phyloP scores from a whole-genome alignment of 2,113 vertebrate genomes.

The Serranochromis macrocephalus region DNA sequence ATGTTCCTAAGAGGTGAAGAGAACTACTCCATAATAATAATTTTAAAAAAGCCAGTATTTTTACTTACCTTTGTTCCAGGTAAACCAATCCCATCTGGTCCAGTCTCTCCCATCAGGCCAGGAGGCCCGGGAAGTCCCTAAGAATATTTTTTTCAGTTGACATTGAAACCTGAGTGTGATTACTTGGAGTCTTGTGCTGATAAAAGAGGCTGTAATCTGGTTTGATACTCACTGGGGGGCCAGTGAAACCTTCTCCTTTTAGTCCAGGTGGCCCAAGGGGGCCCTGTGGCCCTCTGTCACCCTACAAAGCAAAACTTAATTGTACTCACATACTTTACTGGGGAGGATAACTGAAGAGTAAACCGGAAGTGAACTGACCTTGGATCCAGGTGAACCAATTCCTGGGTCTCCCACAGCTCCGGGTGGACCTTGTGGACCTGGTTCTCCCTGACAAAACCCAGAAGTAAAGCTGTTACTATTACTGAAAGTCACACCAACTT shows the following conservation, averaged over 20 bases:
- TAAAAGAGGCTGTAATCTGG: not conserved
- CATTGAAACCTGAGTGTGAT: not conserved
- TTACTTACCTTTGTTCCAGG: slow-evolving; percentile 78
- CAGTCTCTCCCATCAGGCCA: slow-evolving; percentile 74
- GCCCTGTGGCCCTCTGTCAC: slow-evolving; percentile 73
- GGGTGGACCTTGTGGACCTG: slow-evolving; percentile 68
- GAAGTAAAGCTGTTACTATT: not conserved
- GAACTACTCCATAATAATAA: not conserved
- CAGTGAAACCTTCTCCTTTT: slow-evolving; percentile 77
- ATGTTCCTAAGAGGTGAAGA: not conserved
- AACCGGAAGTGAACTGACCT: slow-evolving; percentile 63
- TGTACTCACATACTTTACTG: not conserved
- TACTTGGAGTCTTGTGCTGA: not conserved
- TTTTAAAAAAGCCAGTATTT: accelerated
- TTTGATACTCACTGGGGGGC: slow-evolving; percentile 70
- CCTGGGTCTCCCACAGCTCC: slow-evolving; percentile 73
- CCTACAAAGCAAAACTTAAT: slow-evolving; percentile 41
- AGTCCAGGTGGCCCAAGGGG: slow-evolving; percentile 63
- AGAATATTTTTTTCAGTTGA: not conserved
- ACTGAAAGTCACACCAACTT: not conserved
- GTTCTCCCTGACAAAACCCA: slow-evolving; percentile 71
- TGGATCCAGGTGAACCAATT: slow-evolving; percentile 66
- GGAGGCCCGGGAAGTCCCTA: slow-evolving; percentile 74
- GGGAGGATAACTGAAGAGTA: not conserved
- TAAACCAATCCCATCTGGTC: slow-evolving; percentile 73